A percentile compares a stretch with the other conserved stretches of the same genome.
Conservation (phyloP, 2,113 vertebrate species). For the Pristiophorus japonicus region DNA sequence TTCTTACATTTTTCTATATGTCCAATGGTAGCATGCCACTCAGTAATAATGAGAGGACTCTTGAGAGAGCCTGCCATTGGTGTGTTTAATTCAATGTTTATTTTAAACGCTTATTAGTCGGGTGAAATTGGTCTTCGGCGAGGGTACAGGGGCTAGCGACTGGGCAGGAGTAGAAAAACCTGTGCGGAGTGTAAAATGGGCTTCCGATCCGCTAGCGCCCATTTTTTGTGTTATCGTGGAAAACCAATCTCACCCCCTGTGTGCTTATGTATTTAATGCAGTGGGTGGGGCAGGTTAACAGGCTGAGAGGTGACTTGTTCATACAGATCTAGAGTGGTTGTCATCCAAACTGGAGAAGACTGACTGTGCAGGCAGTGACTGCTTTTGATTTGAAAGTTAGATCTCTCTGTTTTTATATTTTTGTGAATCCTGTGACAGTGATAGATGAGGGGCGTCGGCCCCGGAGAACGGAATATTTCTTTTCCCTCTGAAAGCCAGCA, state of each 20-base stretch:
- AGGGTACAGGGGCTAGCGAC: background rate
- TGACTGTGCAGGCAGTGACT: background rate
- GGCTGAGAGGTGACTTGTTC: background rate
- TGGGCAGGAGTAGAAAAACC: background rate
- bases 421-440: background rate
- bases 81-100: background rate
- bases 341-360: background rate
- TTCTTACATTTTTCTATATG: background rate
- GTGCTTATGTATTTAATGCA: background rate
- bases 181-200: no score
- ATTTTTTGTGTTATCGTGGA: background rate
- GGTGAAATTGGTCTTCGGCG: background rate
- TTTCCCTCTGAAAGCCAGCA: background rate
- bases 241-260: no score
- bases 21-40: background rate
- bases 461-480: background rate
- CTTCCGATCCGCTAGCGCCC: no score
- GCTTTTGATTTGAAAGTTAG: background rate
- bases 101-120: background rate
- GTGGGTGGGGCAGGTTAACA: background rate
- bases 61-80: background rate
- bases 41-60: background rate
- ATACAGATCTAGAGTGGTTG: background rate
- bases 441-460: background rate
- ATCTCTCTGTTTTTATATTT: background rate